Percentiles rank a stretch among this genome's conserved stretches.
phyloP scores from a whole-genome alignment of 2,113 vertebrate genomes.

The Nipponia nippon region DNA sequence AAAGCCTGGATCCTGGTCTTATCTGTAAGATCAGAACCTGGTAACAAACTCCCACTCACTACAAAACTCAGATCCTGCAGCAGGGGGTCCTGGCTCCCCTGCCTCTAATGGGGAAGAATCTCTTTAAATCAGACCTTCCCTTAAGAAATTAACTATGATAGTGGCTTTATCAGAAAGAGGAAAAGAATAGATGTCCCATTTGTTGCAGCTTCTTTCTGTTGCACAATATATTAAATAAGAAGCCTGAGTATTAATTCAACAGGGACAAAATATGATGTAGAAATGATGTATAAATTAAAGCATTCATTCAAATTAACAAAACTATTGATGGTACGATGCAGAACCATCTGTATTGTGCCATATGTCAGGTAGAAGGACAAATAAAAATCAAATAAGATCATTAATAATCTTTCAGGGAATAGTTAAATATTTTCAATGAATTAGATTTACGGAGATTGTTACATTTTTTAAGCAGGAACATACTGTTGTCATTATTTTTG shows the following conservation, averaged over 20 bases:
- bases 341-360: slow-evolving; percentile 22
- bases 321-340: neutral
- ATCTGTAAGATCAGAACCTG: neutral
- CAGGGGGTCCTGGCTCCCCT: neutral
- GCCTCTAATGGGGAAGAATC: neutral
- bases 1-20: neutral
- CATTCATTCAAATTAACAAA: slow-evolving; percentile 17
- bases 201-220: neutral
- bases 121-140: neutral
- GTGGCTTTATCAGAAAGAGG: neutral
- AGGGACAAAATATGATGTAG: neutral
- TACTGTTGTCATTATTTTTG: neutral
- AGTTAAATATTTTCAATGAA: neutral
- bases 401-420: slow-evolving; percentile 22
- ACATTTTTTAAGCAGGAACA: neutral
- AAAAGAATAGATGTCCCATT: neutral
- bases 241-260: neutral
- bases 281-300: slow-evolving; percentile 22
- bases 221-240: neutral
- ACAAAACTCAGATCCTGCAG: neutral
- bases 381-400: neutral
- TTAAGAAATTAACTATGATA: neutral
- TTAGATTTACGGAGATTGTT: neutral
- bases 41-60: neutral
- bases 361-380: slow-evolving; percentile 29